Percentiles rank a stretch among this genome's conserved stretches.
These are phyloP conservation scores for Spea hammondii DNA, from an alignment of 2,797 vertebrate species.

Conservation along the genomic window DNA sequence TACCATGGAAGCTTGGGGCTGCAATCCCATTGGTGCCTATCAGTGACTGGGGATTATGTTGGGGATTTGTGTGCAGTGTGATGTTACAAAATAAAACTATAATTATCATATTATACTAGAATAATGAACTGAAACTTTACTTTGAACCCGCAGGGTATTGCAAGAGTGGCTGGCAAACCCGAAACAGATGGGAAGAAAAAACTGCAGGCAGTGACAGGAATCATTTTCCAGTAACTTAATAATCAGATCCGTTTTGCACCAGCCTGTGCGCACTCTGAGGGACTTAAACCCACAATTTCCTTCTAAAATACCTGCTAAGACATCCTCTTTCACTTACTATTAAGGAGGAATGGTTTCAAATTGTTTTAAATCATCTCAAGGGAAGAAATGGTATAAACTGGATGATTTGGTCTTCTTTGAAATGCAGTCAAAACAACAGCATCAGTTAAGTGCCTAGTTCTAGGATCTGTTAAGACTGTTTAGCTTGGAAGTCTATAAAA, in stretches of 20 bases:
- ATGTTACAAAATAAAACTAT: not conserved
- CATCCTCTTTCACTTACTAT: constrained; percentile 55
- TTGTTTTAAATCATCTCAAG: constrained; percentile 58
- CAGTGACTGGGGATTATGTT: not conserved
- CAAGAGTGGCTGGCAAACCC: not conserved
- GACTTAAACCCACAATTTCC: constrained; percentile 20
- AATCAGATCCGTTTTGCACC: constrained; percentile 54
- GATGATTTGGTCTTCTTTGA: constrained; percentile 63
- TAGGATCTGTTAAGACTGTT: constrained; percentile 14
- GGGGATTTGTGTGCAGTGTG: not conserved
- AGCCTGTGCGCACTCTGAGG: constrained; percentile 26
- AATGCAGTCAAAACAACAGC: constrained; percentile 60
- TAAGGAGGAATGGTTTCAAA: constrained; percentile 60
- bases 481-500: not conserved
- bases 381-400: constrained; percentile 56
- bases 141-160: not conserved
- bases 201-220: not conserved
- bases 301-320: constrained; percentile 52
- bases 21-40: not conserved
- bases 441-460: constrained; percentile 46
- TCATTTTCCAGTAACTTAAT: constrained; percentile 1
- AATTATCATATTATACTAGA: not conserved
- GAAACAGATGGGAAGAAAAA: not conserved
- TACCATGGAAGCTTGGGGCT: constrained; percentile 1
- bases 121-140: not conserved